Evolutionary conservation across 2,888 invertebrate species (phyloP), one percentile per base, ranked within the genome.

Genomic region (Andricus curvator): DNA sequence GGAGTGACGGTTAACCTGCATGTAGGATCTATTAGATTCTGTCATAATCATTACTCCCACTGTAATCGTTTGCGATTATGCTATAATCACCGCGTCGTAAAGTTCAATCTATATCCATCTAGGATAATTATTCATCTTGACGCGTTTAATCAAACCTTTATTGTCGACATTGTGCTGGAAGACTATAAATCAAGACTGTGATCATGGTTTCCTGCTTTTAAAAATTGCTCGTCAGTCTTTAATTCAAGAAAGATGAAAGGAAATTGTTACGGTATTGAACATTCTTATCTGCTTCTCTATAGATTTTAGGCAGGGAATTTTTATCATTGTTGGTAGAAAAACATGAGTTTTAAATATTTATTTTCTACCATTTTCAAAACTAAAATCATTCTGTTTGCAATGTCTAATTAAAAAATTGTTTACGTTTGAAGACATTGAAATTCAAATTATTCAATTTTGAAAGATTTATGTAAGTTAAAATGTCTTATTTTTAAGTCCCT

Each of bases 51-150:
- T 44, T 44, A 44, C 68, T 68, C 68, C 44, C 37, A 44, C 44
- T n/a, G 22, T 68, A 68, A 68, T 68, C 44, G 25, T 44, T 44
- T 22, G 44, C 68, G 48, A 68, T 68, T 74, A 56, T 33, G 56
- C 56, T 56, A 74, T 74, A 56, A 74, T 74, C n/a, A 56, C 56
- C 33, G 74, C 51, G 33, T 25, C 74, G 48, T 74, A 56, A 74
- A 74, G 56, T 74, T 56, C 74, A 37, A 74, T 74, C 56, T 74
- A 56, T 74, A 74, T 74, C 56, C 56, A 56, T 74, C 74, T 56
- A 56, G 74, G n/a, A 74, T 74, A 74, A 74, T 74, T 74, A 74
- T 56, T 74, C 74, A 74, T 74, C 51, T 33, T 74, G 74, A 74
- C 33, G 56, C 33, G 74, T 74, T 74, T 33, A 74, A 74, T 74